Percentiles rank a stretch among this genome's conserved stretches.
Evolutionary conservation across 2,888 invertebrate species (phyloP).

Genomic region (Listrodromus nycthemerus): DNA sequence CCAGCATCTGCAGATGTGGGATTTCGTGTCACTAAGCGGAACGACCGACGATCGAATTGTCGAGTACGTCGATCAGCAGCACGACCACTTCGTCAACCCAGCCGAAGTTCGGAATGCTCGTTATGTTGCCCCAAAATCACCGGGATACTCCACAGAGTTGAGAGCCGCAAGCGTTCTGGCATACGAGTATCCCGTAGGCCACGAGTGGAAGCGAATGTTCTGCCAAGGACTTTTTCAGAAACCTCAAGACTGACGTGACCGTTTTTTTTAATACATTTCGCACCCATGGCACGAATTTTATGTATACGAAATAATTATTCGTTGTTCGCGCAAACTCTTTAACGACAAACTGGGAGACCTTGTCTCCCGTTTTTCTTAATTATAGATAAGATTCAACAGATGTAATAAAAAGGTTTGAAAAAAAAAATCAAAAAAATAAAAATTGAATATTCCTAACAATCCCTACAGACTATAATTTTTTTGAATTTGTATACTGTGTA

Average conservation of each 20-base stretch:
- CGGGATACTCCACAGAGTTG: slow-evolving; percentile 94
- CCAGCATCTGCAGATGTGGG: slow-evolving; percentile 96
- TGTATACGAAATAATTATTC: slow-evolving; percentile 31
- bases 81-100: slow-evolving; percentile 94
- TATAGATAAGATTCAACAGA: slow-evolving; percentile 36
- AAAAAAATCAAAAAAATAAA: slow-evolving; percentile 5
- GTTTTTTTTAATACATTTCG: not conserved
- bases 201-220: slow-evolving; percentile 90
- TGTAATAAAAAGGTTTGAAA: slow-evolving; percentile 40
- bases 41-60: slow-evolving; percentile 90
- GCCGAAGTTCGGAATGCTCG: slow-evolving; percentile 89
- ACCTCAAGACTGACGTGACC: slow-evolving; percentile 77
- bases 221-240: slow-evolving; percentile 86
- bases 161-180: slow-evolving; percentile 88
- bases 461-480: slow-evolving; percentile 45
- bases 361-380: slow-evolving; percentile 7
- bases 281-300: slow-evolving; percentile 7
- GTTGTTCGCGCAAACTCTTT: slow-evolving; percentile 25
- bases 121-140: slow-evolving; percentile 91
- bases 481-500: not conserved
- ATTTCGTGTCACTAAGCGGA: slow-evolving; percentile 91
- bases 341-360: slow-evolving; percentile 36
- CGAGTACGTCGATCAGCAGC: slow-evolving; percentile 96
- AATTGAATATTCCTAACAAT: slow-evolving; percentile 50
- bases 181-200: slow-evolving; percentile 92